phyloP scores from a whole-genome alignment of 2,797 vertebrate species.

The Gallirallus australis region DNA sequence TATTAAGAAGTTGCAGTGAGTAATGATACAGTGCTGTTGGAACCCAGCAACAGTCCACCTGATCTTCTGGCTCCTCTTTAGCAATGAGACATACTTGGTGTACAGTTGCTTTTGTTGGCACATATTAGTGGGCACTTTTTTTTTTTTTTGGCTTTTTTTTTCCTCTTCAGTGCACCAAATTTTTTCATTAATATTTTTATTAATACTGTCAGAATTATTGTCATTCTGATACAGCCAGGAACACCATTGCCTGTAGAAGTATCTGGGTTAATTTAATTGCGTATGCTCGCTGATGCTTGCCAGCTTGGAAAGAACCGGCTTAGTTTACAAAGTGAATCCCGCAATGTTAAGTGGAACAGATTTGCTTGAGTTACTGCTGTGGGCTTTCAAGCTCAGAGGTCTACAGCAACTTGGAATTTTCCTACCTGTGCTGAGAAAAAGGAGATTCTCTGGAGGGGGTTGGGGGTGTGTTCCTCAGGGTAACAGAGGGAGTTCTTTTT shows the following conservation, averaged over 20 bases:
- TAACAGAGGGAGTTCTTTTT: neutral
- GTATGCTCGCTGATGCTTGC: neutral
- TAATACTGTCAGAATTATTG: neutral
- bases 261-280: neutral
- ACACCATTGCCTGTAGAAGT: neutral
- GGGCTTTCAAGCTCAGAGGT: neutral
- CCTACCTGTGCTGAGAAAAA: neutral
- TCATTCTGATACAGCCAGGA: neutral
- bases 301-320: neutral
- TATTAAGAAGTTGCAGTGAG: conserved; percentile 16
- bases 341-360: neutral
- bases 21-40: neutral
- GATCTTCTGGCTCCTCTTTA: neutral
- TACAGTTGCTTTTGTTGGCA: neutral
- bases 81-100: neutral
- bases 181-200: neutral
- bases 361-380: neutral
- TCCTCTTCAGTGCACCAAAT: neutral
- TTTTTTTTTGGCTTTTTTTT: neutral
- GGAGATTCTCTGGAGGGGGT: neutral
- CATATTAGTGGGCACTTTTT: neutral
- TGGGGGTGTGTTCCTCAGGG: neutral
- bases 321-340: neutral
- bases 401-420: neutral
- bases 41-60: neutral